These are phyloP conservation scores for Aplochiton taeniatus DNA, from an alignment of 2,797 vertebrate species.

Conservation along the genomic window DNA sequence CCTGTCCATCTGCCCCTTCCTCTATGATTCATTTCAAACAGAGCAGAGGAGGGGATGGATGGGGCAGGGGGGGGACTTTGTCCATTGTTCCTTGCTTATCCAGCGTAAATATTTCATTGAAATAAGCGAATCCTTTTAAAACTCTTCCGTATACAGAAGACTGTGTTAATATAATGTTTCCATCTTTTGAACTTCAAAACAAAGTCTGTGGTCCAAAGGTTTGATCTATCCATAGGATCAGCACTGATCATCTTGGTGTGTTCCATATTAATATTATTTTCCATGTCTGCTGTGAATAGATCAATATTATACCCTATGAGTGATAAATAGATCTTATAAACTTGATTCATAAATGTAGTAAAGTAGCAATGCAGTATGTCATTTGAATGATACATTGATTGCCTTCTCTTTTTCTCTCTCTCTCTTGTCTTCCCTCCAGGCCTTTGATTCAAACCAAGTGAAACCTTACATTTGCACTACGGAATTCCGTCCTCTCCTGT, in stretches of 20 bases:
- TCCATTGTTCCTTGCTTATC: not conserved
- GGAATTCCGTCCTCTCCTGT: constrained; percentile 54
- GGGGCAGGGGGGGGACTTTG: not conserved
- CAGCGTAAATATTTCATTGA: no score
- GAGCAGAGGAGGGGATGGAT: constrained; percentile 32
- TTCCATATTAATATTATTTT: not conserved
- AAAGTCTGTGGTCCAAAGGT: not conserved
- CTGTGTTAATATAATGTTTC: no score
- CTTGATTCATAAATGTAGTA: no score
- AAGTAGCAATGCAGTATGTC: no score
- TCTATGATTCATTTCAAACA: no score
- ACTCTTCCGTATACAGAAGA: no score
- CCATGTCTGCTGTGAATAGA: no score
- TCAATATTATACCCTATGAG: no score
- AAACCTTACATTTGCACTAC: constrained; percentile 84
- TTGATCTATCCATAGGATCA: not conserved
- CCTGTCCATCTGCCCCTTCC: constrained; percentile 43
- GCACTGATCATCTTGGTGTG: not conserved
- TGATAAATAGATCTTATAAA: no score
- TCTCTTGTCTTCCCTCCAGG: constrained; percentile 63
- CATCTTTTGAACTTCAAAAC: not conserved
- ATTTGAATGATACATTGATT: not conserved
- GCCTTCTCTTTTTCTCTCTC: constrained; percentile 9
- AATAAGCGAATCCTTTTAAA: no score
- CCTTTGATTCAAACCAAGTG: constrained; percentile 84